Percentiles rank a stretch among this genome's conserved stretches.
Evolutionary conservation across 2,113 vertebrate genomes (phyloP).

Genomic region (Steatornis caripensis): DNA sequence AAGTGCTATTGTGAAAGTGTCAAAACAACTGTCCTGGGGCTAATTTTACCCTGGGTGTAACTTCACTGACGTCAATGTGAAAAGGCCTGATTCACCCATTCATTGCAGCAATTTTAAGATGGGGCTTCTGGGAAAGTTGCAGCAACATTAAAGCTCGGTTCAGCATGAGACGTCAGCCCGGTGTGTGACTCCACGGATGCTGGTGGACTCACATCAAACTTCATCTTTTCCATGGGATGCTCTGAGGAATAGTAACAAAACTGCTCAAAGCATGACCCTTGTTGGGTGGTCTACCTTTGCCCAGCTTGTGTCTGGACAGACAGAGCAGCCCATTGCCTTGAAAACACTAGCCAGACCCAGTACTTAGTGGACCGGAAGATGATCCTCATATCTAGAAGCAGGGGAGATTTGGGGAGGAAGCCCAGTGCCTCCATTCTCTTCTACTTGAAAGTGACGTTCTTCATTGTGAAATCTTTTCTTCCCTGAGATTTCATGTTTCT

Average conservation of each 20-base stretch:
- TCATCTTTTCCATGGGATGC: background rate
- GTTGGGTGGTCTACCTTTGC: background rate
- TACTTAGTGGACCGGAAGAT: background rate
- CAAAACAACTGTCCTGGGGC: background rate
- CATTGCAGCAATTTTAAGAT: background rate
- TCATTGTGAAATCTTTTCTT: background rate
- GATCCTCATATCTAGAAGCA: background rate
- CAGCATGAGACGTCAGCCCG: background rate
- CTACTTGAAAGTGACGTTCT: background rate
- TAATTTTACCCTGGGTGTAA: background rate
- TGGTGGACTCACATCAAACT: accelerated
- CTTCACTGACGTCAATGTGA: background rate
- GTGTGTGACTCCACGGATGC: background rate
- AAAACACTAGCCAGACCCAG: background rate
- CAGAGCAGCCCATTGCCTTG: background rate
- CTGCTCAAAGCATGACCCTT: background rate
- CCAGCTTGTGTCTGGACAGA: background rate
- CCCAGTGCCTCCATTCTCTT: background rate
- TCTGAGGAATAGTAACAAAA: background rate
- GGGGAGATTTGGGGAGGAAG: background rate
- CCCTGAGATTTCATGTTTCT: background rate
- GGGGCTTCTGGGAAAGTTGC: background rate
- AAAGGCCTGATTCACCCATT: background rate
- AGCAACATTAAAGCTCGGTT: accelerated
- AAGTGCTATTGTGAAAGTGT: slow-evolving; percentile 3